Evolutionary conservation across 2,113 vertebrate genomes (phyloP), one percentile per base, ranked within the genome.

Genomic region (Anolis carolinensis): DNA sequence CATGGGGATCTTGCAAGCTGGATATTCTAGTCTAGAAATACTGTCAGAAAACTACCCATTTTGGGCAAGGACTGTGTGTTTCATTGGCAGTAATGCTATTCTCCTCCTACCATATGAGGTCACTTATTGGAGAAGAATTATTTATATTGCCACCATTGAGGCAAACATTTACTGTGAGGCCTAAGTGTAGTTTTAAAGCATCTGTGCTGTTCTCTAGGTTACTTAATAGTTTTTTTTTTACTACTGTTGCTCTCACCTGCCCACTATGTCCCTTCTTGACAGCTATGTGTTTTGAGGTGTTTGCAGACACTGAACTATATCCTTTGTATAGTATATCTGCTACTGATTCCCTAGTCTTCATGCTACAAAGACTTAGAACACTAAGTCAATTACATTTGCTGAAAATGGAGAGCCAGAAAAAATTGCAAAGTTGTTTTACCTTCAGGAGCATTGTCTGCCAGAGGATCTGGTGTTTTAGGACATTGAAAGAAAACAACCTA

Each of bases 391-490:
- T 84, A 72, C 32, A 3, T 87, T 93, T 89, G 48, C 79, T 89
- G 30, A 85, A 89, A 83, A 90, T 81, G 76, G 89, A 77, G 71
- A 92, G 87, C 52, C 85, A 92, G 87, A 36, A 4, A 70, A 59
- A 76, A 59, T 48, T 73, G 36, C 50, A 82, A 48, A 9, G 21
- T 71, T 82, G 39, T 68, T 80, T 93, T 94, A 84, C 91, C 90
- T 93, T 93, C 91, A 96, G 95, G 95, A 96, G 95, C 95, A 95
- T 93, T 95, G 92, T 92, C 93, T 86, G 67, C 50, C 88, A 75
- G 88, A 86, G 10, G 71, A 63, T 21, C 6, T 67, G 27, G 14
- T 72, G 5, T 27, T 9, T 32, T 25, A 48, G 20, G 20, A 7
- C 14, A 1, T 4, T 52, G 52, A 44, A 83, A 79, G 52, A 21